Evolutionary conservation across 2,888 invertebrate genomes (phyloP), one percentile per base, ranked within the genome.

Genomic region (Trichogramma dendrolimi): DNA sequence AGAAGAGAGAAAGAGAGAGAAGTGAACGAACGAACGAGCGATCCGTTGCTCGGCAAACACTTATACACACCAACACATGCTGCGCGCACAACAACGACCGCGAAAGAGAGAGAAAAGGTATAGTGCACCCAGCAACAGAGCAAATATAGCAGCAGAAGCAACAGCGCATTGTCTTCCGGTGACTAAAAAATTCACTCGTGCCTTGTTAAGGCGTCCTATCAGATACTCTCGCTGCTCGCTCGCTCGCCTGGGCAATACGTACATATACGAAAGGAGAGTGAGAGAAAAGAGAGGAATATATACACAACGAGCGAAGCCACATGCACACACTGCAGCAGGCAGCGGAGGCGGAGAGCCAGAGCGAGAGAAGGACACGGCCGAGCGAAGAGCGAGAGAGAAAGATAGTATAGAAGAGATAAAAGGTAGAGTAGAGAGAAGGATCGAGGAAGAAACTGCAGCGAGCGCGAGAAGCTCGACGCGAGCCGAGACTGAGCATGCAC

Each of bases 171-270:
- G 78, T 78, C 74, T 73, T 77, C 70, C 69, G 71, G 71, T 74
- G 75, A 76, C 75, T 77, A 76, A 75, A 78, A 78, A 77, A 78
- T 77, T 73, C 73, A 74, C 75, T 78, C 78, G 78, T 79, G 78
- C 72, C 77, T 79, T 77, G 78, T 79, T 79, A 79, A 76, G 70
- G 68, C 69, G 72, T 68, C 69, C 71, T 77, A 77, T 77, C 76
- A 71, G 77, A 75, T 75, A 70, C 71, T 70, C 68, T 64, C 65
- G 65, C 66, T 66, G 64, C 68, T 62, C 55, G 56, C 55, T 60
- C 58, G 55, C 66, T 62, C 54, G 51, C 54, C 50, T 54, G 55
- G 51, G 49, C 48, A 48, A 46, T 55, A 42, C 48, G 58, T 46
- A 51, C 43, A 47, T 2, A 27, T 27, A 27, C 27, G 27, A 27